Evolutionary conservation across 2,113 vertebrate species (phyloP).

Genomic region (Tetrax tetrax): DNA sequence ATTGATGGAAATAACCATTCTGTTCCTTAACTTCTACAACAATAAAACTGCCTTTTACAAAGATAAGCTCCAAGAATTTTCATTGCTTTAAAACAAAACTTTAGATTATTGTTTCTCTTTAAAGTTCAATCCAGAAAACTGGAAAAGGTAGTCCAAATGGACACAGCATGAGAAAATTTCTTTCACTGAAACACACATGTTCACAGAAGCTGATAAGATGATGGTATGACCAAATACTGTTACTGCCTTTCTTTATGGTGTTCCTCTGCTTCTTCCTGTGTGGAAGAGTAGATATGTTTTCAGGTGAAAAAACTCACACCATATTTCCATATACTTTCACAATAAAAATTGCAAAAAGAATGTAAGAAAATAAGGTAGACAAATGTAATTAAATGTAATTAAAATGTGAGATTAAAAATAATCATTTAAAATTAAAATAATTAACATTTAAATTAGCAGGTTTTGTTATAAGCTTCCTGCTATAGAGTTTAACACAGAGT

Average conservation of each 20-base stretch:
- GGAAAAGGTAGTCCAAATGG: background rate
- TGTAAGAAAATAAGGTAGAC: background rate
- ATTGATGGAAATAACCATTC: background rate
- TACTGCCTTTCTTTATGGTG: background rate
- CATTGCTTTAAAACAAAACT: background rate
- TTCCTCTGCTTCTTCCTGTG: background rate
- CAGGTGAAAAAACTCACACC: rapidly evolving
- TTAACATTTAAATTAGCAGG: background rate
- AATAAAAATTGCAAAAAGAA: background rate
- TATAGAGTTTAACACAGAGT: background rate
- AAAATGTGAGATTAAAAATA: background rate
- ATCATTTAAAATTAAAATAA: background rate
- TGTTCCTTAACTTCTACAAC: background rate
- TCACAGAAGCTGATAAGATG: background rate
- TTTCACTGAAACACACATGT: background rate
- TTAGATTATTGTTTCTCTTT: background rate
- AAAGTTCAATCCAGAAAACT: background rate
- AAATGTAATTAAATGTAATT: background rate
- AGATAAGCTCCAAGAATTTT: background rate
- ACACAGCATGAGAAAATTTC: background rate
- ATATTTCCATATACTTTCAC: background rate
- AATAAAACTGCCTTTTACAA: background rate
- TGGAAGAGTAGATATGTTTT: rapidly evolving
- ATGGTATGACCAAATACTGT: background rate
- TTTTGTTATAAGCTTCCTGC: background rate